These are phyloP conservation scores for Taenioides sp. DNA, from an alignment of 2,797 vertebrate species.

Conservation along the genomic window DNA sequence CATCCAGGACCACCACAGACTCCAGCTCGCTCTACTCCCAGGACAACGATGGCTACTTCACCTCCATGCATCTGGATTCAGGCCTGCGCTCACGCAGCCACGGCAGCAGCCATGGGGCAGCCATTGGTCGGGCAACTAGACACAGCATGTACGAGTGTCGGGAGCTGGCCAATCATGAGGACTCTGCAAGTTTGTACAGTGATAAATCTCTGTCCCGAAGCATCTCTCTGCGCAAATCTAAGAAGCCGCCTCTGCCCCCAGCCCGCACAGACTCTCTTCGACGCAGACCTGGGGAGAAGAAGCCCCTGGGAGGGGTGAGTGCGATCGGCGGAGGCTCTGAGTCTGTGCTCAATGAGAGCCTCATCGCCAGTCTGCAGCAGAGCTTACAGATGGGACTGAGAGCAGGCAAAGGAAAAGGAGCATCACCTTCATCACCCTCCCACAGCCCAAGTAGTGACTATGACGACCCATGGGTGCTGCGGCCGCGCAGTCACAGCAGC, in stretches of 20 bases:
- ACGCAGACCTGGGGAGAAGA: conserved; percentile 80
- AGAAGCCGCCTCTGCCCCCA: conserved; percentile 91
- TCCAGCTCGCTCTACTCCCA: conserved; percentile 86
- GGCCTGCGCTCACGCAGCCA: conserved; percentile 77
- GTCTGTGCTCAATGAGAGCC: conserved; percentile 84
- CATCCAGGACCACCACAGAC: conserved; percentile 79
- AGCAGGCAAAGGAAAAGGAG: conserved; percentile 77
- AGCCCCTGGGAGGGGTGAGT: conserved; percentile 65
- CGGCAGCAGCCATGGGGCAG: conserved; percentile 68
- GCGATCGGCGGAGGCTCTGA: conserved; percentile 33
- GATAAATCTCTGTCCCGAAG: conserved; percentile 86
- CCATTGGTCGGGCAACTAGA: conserved; percentile 72
- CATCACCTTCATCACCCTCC: conserved; percentile 82
- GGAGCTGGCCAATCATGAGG: conserved; percentile 73
- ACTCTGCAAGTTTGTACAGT: conserved; percentile 73
- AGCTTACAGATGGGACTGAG: conserved; percentile 87
- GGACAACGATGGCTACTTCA: conserved; percentile 87
- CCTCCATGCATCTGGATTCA: conserved; percentile 82
- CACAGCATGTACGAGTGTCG: conserved; percentile 89
- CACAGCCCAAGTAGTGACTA: conserved; percentile 95
- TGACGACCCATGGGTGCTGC: conserved; percentile 91
- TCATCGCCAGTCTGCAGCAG: conserved; percentile 92
- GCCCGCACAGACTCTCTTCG: conserved; percentile 93
- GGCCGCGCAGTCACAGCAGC: conserved; percentile 91
- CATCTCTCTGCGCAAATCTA: conserved; percentile 93